These are phyloP conservation scores for Sitta carolinensis DNA, from an alignment of 2,797 vertebrate species.

Conservation along the genomic window DNA sequence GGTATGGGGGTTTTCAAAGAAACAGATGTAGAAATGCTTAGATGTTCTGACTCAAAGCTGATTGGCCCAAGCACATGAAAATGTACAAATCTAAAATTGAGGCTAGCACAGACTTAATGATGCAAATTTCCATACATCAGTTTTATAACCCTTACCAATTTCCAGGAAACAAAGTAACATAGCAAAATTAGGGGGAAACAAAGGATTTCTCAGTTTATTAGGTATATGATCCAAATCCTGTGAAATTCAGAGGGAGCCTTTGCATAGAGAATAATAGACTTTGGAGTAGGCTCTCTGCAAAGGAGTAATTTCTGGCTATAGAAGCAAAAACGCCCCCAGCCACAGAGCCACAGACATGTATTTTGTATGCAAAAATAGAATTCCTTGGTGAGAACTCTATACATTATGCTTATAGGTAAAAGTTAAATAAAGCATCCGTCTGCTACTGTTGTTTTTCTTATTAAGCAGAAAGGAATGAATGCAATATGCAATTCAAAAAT, in stretches of 20 bases:
- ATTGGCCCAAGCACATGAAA: neutral
- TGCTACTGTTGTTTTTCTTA: constrained; percentile 25
- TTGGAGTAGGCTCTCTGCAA: neutral
- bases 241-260: neutral
- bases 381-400: constrained; percentile 2
- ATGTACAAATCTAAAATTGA: neutral
- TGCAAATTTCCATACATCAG: neutral
- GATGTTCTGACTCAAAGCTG: neutral
- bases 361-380: constrained; percentile 34
- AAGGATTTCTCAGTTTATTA: neutral
- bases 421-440: constrained; percentile 43
- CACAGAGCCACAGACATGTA: neutral
- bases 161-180: neutral
- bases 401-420: neutral
- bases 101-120: neutral
- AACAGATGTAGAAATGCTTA: neutral
- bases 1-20: neutral
- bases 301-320: constrained; percentile 28
- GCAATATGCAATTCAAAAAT: constrained; percentile 41
- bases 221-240: neutral
- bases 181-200: neutral
- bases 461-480: constrained; percentile 37
- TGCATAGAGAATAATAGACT: constrained; percentile 10
- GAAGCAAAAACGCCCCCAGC: constrained; percentile 6
- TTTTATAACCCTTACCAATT: constrained; percentile 8